Base-by-base conservation (phyloP, 2,888 invertebrate genomes). In the Nomada lathburiana region DNA sequence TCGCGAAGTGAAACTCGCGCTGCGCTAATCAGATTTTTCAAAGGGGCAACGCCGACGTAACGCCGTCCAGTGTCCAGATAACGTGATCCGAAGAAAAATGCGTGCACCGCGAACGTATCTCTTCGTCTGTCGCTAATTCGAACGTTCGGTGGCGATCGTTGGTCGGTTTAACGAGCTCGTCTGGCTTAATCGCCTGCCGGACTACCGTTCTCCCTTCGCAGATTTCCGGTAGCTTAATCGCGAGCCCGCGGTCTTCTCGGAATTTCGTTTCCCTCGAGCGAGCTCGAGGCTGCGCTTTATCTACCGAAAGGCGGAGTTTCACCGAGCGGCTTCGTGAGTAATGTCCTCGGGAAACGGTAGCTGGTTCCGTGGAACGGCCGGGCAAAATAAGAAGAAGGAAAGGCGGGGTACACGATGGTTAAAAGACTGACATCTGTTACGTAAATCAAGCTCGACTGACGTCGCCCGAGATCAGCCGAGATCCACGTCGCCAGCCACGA, bases 401-500 rank as follows among this genome's bases (percentile, higher is more conserved):
- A 85, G 67, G 55, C 57, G 60, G 72, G 63, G 69, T 68, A 74
- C 57, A 57, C 69, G 86, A 80, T 62, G 79, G 62, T 71, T 80
- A 63, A 62, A 62, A 80, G 82, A 85, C 83, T 80, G 88, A 89
- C 82, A 79, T 84, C 77, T 86, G 89, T 89, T 89, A 89, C 88
- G 89, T 87, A 88, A 88, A 87, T 88, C 86, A 82, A 80, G 81
- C 76, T 68, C 71, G 83, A 75, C 76, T 64, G 84, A 77, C 79
- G 79, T 80, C 79, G 80, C 75, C 74, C 69, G 87, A 88, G 88
- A 87, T 87, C 87, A 80, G 60, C 60, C 84, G 82, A 88, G 87
- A 89, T 88, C 80, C 44, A 18, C 47, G 87, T 86, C 87, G 87
- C 82, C 72, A 77, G 87, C 65, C 90, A 87, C 91, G 93, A 93